A percentile compares a stretch with the other conserved stretches of the same genome.
These are phyloP conservation scores for Ginglymostoma cirratum DNA, from an alignment of 2,113 vertebrate species.

Conservation along the genomic window DNA sequence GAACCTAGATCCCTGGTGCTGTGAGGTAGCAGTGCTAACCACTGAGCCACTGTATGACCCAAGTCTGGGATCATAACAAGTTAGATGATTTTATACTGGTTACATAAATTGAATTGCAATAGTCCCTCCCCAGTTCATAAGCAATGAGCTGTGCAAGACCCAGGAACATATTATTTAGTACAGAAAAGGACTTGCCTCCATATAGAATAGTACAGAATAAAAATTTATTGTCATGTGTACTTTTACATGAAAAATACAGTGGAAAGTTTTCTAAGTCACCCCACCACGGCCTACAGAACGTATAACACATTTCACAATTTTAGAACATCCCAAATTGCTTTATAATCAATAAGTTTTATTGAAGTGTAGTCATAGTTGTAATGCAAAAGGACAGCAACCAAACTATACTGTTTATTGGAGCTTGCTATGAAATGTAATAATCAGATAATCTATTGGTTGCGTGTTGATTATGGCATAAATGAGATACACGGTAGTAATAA, in stretches of 20 bases:
- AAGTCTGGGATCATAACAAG: too few species aligned
- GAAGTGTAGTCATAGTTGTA: background rate
- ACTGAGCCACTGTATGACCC: too few species aligned
- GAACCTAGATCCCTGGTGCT: too few species aligned
- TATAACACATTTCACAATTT: background rate
- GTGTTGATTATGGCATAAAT: background rate
- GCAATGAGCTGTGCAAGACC: background rate
- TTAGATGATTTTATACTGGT: background rate
- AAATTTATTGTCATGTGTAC: too few species aligned
- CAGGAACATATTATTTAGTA: background rate
- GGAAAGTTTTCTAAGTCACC: too few species aligned
- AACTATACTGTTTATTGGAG: background rate
- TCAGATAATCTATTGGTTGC: background rate
- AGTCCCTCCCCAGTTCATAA: background rate
- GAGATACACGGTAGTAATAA: background rate
- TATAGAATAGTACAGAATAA: too few species aligned
- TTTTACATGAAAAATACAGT: too few species aligned
- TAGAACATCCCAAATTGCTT: background rate
- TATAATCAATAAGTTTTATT: background rate
- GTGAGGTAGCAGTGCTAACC: too few species aligned
- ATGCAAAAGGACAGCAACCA: background rate
- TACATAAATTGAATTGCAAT: background rate
- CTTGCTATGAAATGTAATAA: background rate
- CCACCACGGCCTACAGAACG: too few species aligned
- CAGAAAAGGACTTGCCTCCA: background rate